Conservation (phyloP, 2,113 vertebrate genomes). For the Camelus bactrianus region DNA sequence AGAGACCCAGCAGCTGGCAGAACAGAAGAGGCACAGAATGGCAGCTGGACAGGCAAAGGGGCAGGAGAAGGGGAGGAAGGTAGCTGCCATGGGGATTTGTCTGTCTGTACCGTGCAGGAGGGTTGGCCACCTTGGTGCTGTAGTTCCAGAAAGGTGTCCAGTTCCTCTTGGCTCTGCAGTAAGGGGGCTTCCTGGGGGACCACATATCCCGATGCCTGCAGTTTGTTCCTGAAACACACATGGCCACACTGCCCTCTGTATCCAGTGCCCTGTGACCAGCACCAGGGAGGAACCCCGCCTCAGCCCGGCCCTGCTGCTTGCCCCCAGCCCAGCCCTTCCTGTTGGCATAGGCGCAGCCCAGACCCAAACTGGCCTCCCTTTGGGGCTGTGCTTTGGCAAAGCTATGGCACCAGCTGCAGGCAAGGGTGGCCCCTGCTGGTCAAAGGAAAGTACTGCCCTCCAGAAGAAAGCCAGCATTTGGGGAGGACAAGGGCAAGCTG, state of each 20-base stretch:
- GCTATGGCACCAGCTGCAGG: neutral
- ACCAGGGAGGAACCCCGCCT: constrained; percentile 17
- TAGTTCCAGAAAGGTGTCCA: constrained; percentile 78
- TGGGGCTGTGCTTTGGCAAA: neutral
- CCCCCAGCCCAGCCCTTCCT: constrained; percentile 72
- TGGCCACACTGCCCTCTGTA: constrained; percentile 42
- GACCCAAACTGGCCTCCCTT: neutral
- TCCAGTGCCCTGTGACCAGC: constrained; percentile 32
- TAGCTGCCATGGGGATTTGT: neutral
- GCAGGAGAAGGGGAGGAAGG: neutral
- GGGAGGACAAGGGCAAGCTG: too few species aligned
- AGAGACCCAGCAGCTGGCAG: constrained; percentile 25
- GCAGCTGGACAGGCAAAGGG: neutral
- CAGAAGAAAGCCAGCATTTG: fast-evolving
- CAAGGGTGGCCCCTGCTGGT: constrained; percentile 75
- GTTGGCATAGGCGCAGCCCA: neutral
- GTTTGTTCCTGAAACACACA: constrained; percentile 79
- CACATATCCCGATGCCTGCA: constrained; percentile 52
- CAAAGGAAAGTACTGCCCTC: neutral
- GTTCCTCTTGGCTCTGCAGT: constrained; percentile 81
- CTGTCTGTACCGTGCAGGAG: constrained; percentile 55
- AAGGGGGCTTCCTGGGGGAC: constrained; percentile 75
- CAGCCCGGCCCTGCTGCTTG: constrained; percentile 10
- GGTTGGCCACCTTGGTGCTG: constrained; percentile 32
- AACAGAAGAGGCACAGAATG: constrained; percentile 23